These are phyloP conservation scores for Tangachromis dhanisi DNA, from an alignment of 2,113 vertebrate species.

Conservation along the genomic window DNA sequence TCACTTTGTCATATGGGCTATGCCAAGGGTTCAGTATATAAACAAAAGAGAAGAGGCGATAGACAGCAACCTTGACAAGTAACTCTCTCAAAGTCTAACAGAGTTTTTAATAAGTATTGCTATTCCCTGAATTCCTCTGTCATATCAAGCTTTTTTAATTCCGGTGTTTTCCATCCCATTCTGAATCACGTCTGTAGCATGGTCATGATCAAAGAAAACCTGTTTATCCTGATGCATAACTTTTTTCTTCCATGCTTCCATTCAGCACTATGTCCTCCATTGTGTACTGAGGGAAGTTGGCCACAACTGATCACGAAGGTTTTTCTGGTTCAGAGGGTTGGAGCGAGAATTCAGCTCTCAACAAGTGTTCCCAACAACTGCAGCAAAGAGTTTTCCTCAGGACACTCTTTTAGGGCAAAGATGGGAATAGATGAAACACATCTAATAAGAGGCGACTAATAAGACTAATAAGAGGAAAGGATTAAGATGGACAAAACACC, in stretches of 20 bases:
- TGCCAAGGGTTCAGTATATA: neutral
- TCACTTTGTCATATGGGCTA: neutral
- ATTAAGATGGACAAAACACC: neutral
- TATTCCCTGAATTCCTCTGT: neutral
- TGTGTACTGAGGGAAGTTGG: neutral
- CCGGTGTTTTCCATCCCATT: neutral
- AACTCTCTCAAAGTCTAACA: neutral
- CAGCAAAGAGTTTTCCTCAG: neutral
- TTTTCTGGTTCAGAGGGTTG: neutral
- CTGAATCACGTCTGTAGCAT: neutral
- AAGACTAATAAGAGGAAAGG: neutral
- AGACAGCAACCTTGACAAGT: neutral
- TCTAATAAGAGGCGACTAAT: neutral
- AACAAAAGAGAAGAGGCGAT: neutral
- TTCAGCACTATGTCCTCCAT: neutral
- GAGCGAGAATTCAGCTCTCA: neutral
- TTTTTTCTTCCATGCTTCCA: neutral
- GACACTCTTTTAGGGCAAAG: neutral
- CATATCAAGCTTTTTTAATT: neutral
- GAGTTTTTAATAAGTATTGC: neutral
- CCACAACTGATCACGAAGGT: neutral
- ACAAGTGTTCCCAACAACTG: neutral
- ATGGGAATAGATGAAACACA: neutral
- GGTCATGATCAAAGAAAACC: neutral
- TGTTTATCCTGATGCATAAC: neutral